Conservation (phyloP, 92 coral and sea anemone genomes). For the Paragorgia papillata region DNA sequence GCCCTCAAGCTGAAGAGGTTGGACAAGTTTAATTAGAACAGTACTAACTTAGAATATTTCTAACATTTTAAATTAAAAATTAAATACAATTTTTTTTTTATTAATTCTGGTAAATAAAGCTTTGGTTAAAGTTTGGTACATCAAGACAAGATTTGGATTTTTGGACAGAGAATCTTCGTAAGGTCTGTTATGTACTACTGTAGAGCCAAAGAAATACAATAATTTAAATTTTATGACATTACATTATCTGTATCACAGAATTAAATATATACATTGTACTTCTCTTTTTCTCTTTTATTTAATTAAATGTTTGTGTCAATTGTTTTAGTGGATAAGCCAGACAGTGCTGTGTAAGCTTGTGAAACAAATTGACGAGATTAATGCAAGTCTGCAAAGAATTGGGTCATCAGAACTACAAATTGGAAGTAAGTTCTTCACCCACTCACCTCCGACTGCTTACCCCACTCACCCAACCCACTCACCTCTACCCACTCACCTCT, state of each 20-base stretch:
- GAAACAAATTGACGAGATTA: constrained; percentile 81
- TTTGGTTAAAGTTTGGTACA: constrained; percentile 80
- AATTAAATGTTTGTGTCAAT: neutral
- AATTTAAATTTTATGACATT: too few species aligned
- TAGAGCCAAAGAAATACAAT: too few species aligned
- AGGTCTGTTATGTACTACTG: constrained; percentile 48
- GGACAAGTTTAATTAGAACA: neutral
- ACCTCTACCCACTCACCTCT: neutral
- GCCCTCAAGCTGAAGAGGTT: constrained; percentile 90
- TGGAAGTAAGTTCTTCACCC: constrained; percentile 73
- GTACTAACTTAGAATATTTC: too few species aligned
- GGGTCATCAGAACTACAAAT: constrained; percentile 91
- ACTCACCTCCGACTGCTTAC: neutral
- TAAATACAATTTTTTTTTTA: too few species aligned
- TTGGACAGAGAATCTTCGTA: constrained; percentile 96
- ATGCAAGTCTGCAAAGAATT: constrained; percentile 74
- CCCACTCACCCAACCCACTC: neutral
- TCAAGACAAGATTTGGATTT: constrained; percentile 80
- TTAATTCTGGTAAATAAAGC: constrained; percentile 56
- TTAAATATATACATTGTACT: too few species aligned
- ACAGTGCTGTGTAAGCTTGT: constrained; percentile 86
- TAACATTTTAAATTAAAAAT: too few species aligned
- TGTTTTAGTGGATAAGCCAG: constrained; percentile 90
- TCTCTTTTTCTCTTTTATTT: too few species aligned
- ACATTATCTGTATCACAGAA: too few species aligned